These are phyloP conservation scores for Craniophora ligustri DNA, from an alignment of 2,888 invertebrate species.

Conservation along the genomic window DNA sequence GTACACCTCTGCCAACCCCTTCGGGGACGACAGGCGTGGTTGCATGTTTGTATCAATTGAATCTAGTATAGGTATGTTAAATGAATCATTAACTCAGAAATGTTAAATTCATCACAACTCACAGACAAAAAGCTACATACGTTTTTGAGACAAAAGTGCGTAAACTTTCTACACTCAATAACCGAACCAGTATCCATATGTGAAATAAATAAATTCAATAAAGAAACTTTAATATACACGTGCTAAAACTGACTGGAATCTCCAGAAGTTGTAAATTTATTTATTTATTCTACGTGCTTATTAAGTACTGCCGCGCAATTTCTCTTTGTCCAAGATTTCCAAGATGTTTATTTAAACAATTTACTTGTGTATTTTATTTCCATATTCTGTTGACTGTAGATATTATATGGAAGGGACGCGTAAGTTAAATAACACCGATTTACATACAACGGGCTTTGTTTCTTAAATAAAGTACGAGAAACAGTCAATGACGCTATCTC, in stretches of 20 bases:
- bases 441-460: too few species aligned
- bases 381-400: neutral
- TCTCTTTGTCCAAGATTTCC: constrained; percentile 6
- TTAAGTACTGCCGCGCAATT: constrained; percentile 7
- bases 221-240: constrained; percentile 24
- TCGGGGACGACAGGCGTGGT: too few species aligned
- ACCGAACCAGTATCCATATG: constrained; percentile 9
- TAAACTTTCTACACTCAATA: constrained; percentile 13
- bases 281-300: constrained; percentile 19
- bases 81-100: too few species aligned
- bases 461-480: too few species aligned
- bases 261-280: constrained; percentile 22
- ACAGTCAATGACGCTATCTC: too few species aligned
- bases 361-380: constrained; percentile 13
- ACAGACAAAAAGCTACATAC: too few species aligned
- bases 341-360: constrained; percentile 20
- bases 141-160: too few species aligned
- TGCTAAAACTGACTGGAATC: constrained; percentile 29
- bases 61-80: too few species aligned
- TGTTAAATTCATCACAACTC: too few species aligned
- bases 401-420: neutral
- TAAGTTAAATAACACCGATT: too few species aligned
- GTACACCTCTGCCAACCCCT: too few species aligned
- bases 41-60: too few species aligned
- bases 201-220: constrained; percentile 28